Conservation (phyloP, 1,140 invertebrate genomes). For the Megalopta genalis region DNA sequence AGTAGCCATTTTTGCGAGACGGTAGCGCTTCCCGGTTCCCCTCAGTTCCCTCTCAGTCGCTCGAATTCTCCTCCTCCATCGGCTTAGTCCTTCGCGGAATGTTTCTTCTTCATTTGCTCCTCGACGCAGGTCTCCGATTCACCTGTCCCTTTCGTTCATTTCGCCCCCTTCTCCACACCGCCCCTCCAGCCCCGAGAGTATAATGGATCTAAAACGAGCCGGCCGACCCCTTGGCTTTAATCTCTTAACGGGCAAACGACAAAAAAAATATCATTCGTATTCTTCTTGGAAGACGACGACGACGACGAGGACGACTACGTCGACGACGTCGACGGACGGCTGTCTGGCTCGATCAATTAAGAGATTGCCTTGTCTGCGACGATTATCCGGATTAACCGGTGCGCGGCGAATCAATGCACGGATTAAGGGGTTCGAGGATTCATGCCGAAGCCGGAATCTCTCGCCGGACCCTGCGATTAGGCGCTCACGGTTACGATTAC, state of each 20-base stretch:
- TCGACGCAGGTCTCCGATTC: neutral
- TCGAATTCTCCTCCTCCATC: neutral
- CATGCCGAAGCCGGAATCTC: neutral
- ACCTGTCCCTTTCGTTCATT: constrained; percentile 10
- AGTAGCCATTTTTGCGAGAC: too few species aligned
- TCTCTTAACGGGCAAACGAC: constrained; percentile 77
- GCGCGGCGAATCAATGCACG: neutral
- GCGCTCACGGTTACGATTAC: too few species aligned
- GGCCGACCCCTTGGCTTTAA: constrained; percentile 72
- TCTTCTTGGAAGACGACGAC: constrained; percentile 48
- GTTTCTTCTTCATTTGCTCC: constrained; percentile 22
- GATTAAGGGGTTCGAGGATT: neutral
- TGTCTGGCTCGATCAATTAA: constrained; percentile 67
- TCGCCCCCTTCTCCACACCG: neutral
- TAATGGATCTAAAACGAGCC: constrained; percentile 77
- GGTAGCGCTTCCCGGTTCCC: too few species aligned
- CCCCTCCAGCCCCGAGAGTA: constrained; percentile 54
- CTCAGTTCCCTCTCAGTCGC: neutral
- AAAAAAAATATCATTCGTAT: constrained; percentile 73
- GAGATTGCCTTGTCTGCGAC: constrained; percentile 66
- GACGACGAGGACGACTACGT: too few species aligned
- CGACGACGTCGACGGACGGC: constrained; percentile 19
- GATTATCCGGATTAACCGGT: constrained; percentile 46
- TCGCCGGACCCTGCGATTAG: neutral
- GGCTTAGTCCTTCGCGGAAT: neutral